Percentiles rank a stretch among this genome's conserved stretches.
These are phyloP conservation scores for Neosalanx taihuensis DNA, from an alignment of 2,797 vertebrate genomes.

Conservation along the genomic window DNA sequence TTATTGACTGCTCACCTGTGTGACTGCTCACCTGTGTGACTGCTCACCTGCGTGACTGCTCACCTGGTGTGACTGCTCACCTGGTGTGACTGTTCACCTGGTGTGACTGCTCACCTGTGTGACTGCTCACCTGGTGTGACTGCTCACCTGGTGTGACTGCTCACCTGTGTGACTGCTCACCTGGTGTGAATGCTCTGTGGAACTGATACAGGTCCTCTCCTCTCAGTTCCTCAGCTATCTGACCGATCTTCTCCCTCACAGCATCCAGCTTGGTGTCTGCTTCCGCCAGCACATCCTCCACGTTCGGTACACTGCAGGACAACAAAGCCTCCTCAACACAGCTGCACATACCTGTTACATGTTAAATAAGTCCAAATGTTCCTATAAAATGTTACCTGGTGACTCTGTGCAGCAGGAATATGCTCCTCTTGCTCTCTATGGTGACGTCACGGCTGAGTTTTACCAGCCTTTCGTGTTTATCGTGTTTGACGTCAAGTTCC, in stretches of 20 bases:
- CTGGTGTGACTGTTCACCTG: too few relatives aligned
- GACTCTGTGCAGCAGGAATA: slow-evolving; percentile 94
- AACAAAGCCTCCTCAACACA: background rate
- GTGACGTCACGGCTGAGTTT: slow-evolving; percentile 96
- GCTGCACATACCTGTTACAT: background rate
- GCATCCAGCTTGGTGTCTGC: slow-evolving; percentile 86
- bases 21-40: slow-evolving; percentile 66
- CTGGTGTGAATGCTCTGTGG: slow-evolving; percentile 90
- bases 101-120: too few relatives aligned
- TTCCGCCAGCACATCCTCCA: slow-evolving; percentile 84
- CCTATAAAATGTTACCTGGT: slow-evolving; percentile 74
- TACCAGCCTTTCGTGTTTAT: slow-evolving; percentile 93
- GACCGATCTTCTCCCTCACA: slow-evolving; percentile 88
- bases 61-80: too few relatives aligned
- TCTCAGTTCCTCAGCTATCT: slow-evolving; percentile 87
- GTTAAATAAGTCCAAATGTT: too few relatives aligned
- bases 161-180: slow-evolving; percentile 59
- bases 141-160: background rate
- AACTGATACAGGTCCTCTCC: slow-evolving; percentile 95
- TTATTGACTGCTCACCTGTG: slow-evolving; percentile 73
- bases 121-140: background rate
- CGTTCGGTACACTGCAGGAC: slow-evolving; percentile 77
- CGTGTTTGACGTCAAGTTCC: slow-evolving; percentile 92
- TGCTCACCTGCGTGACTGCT: too few relatives aligned
- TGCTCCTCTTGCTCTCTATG: slow-evolving; percentile 96